A percentile compares a stretch with the other conserved stretches of the same genome.
phyloP scores from a whole-genome alignment of 2,113 vertebrate genomes.

The Lagopus leucura region DNA sequence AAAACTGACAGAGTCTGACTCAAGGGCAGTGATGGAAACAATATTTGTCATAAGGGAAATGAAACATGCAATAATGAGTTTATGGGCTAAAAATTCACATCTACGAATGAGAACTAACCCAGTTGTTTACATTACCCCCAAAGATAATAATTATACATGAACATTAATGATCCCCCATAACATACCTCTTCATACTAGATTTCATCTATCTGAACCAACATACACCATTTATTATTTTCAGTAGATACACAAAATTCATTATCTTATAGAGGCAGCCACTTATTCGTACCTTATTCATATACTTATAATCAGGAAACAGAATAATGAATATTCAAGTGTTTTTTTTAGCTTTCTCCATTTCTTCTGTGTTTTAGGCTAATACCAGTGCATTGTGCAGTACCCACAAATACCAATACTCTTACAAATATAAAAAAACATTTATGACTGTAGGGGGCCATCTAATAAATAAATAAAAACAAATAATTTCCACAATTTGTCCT shows the following conservation, averaged over 20 bases:
- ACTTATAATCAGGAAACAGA: not conserved
- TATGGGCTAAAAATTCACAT: not conserved
- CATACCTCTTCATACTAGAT: not conserved
- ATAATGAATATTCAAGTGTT: not conserved
- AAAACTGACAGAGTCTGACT: not conserved
- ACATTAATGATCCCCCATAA: not conserved
- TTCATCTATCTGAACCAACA: not conserved
- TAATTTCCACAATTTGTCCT: not conserved
- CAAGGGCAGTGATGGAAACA: not conserved
- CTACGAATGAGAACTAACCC: not conserved
- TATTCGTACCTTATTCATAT: not conserved
- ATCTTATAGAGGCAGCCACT: not conserved
- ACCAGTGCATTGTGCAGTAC: not conserved
- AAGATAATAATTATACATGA: not conserved
- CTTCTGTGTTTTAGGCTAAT: not conserved
- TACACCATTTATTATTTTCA: not conserved
- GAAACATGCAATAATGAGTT: not conserved
- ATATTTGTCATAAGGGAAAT: not conserved
- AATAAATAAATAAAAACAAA: conserved; percentile 28
- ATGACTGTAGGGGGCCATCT: not conserved
- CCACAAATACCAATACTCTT: not conserved
- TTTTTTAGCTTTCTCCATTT: not conserved
- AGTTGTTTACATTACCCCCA: not conserved
- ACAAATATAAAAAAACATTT: conserved; percentile 10
- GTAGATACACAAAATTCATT: not conserved